Conservation (phyloP, 2,113 vertebrate species). For the Cranoglanis bouderius region DNA sequence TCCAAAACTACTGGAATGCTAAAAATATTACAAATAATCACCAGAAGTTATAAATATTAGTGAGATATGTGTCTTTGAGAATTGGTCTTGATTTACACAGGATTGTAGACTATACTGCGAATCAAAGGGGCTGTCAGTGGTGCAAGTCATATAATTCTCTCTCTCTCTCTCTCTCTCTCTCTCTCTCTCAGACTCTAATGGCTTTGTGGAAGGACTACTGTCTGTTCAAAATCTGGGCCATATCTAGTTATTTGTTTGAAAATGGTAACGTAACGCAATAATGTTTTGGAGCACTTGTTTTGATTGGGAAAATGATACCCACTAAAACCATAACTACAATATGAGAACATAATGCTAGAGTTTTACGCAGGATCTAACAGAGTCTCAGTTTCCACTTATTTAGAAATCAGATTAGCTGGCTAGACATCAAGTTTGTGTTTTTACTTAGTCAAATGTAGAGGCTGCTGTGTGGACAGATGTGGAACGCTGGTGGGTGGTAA, state of each 20-base stretch:
- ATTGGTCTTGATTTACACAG: slow-evolving; percentile 42
- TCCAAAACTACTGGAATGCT: slow-evolving; percentile 39
- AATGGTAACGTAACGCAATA: slow-evolving; percentile 80
- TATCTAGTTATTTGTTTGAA: slow-evolving; percentile 76
- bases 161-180: slow-evolving; percentile 14
- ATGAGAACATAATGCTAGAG: slow-evolving; percentile 75
- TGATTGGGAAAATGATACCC: slow-evolving; percentile 75
- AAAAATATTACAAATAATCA: slow-evolving; percentile 49
- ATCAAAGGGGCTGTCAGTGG: slow-evolving; percentile 17
- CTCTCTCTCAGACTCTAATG: slow-evolving; percentile 59
- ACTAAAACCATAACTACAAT: slow-evolving; percentile 69
- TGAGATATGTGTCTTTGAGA: slow-evolving; percentile 17
- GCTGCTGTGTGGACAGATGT: slow-evolving; percentile 63
- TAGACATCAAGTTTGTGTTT: slow-evolving; percentile 80
- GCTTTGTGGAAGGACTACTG: slow-evolving; percentile 56
- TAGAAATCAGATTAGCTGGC: slow-evolving; percentile 77
- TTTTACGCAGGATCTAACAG: slow-evolving; percentile 73
- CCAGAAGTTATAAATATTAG: slow-evolving; percentile 38
- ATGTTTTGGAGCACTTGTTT: slow-evolving; percentile 76
- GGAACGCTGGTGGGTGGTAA: slow-evolving; percentile 52
- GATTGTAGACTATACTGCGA: slow-evolving; percentile 46
- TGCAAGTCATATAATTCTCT: not conserved
- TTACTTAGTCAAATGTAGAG: slow-evolving; percentile 75
- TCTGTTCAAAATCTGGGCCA: slow-evolving; percentile 62
- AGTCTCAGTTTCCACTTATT: slow-evolving; percentile 77